Conservation (phyloP, 2,113 vertebrate species). For the Equus przewalskii region DNA sequence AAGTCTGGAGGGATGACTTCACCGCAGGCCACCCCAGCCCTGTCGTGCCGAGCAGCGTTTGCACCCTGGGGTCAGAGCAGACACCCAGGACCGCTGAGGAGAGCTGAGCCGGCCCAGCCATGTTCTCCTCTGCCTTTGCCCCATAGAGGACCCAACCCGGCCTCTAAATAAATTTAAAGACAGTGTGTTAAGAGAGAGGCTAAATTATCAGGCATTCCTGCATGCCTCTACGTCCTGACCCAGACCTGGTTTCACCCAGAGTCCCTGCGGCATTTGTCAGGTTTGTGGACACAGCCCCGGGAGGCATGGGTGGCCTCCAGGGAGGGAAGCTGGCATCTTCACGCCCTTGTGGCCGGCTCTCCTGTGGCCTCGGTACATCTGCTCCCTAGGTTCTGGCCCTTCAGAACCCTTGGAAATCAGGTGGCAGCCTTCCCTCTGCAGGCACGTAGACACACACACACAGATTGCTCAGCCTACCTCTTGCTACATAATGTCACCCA, state of each 20-base stretch:
- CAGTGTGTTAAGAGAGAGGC: background rate
- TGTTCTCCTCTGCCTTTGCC: background rate
- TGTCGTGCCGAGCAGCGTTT: background rate
- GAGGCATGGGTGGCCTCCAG: background rate
- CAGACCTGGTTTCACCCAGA: background rate
- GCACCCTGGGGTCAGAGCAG: background rate
- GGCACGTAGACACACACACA: too few species aligned
- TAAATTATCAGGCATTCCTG: background rate
- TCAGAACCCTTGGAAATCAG: background rate
- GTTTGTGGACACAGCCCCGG: rapidly evolving
- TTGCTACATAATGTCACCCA: background rate
- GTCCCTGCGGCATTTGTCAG: too few species aligned
- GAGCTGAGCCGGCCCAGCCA: background rate
- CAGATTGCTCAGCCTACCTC: too few species aligned
- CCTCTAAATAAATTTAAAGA: background rate
- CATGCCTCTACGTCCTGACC: rapidly evolving
- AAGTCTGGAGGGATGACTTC: background rate
- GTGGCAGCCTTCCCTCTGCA: background rate
- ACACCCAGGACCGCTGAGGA: background rate
- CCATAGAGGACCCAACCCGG: background rate
- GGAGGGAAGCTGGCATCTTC: rapidly evolving
- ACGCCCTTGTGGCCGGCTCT: background rate
- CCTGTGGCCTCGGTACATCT: background rate
- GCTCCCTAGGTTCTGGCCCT: background rate
- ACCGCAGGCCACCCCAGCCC: background rate